phyloP scores from a whole-genome alignment of 1,140 invertebrate genomes.

The Leptinotarsa undecemlineata region DNA sequence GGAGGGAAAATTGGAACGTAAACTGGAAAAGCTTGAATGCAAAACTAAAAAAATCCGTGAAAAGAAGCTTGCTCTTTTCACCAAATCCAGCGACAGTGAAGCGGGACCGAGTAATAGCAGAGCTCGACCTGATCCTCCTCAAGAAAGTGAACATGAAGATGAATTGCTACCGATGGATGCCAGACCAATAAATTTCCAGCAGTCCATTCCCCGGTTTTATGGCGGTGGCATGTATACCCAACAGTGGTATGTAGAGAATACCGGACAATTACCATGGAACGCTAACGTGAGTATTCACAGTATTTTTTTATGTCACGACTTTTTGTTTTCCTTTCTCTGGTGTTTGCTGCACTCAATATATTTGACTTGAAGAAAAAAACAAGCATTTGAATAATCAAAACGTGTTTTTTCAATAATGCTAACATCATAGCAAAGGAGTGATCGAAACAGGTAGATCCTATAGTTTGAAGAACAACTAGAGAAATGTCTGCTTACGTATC shows the following conservation, averaged over 20 bases:
- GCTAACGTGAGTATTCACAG: constrained; percentile 40
- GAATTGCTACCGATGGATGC: constrained; percentile 47
- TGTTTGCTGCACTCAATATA: no score
- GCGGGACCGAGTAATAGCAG: constrained; percentile 34
- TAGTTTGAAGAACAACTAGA: no score
- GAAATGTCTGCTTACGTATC: no score
- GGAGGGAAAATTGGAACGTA: constrained; percentile 50
- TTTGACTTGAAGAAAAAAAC: no score
- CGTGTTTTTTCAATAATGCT: no score
- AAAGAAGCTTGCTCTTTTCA: constrained; percentile 45
- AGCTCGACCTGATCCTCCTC: constrained; percentile 17
- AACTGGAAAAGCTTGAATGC: constrained; percentile 53
- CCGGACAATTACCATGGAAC: constrained; percentile 48
- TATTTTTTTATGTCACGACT: no score
- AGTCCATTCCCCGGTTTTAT: constrained; percentile 41
- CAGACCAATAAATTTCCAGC: constrained; percentile 38
- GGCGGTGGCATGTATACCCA: constrained; percentile 52
- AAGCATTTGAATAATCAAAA: no score
- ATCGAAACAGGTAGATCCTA: no score
- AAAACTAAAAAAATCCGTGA: constrained; percentile 54
- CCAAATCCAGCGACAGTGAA: constrained; percentile 44
- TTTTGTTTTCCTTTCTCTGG: no score
- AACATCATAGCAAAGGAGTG: no score
- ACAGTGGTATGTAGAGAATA: constrained; percentile 53
- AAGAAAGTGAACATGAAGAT: not conserved